Evolutionary conservation across 2,888 invertebrate species (phyloP).

Genomic region (Augochlorella aurata): DNA sequence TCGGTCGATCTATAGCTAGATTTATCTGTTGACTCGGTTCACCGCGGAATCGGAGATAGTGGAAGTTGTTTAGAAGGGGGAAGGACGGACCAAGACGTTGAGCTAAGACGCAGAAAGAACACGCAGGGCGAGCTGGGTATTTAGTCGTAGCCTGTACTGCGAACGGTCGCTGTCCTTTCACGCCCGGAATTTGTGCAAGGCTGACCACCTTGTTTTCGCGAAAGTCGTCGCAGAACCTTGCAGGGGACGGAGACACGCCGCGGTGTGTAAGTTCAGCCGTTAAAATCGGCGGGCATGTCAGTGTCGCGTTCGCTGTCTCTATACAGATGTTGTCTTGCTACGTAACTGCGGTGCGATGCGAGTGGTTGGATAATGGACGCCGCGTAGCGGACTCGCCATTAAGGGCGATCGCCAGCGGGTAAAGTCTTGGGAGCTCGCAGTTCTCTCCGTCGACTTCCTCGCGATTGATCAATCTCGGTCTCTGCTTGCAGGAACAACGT

Average conservation of each 20-base stretch:
- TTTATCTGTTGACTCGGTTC: slow-evolving; percentile 2
- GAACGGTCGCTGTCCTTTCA: slow-evolving; percentile 70
- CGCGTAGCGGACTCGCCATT: slow-evolving; percentile 41
- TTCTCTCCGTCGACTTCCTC: too few relatives aligned
- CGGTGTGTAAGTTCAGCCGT: not conserved
- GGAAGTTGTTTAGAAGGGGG: not conserved
- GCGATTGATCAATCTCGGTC: not conserved
- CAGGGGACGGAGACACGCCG: not conserved
- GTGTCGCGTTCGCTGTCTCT: not conserved
- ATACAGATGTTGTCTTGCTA: slow-evolving; percentile 72
- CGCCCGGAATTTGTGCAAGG: slow-evolving; percentile 69
- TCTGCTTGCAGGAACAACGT: slow-evolving; percentile 92
- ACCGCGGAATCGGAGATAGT: slow-evolving; percentile 26
- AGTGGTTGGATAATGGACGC: slow-evolving; percentile 67
- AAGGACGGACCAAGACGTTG: not conserved
- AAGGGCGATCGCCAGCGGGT: slow-evolving; percentile 45
- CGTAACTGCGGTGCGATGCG: slow-evolving; percentile 72
- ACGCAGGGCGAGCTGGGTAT: not conserved
- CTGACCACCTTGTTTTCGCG: slow-evolving; percentile 57
- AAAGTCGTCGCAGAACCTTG: slow-evolving; percentile 13
- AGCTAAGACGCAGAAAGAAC: not conserved
- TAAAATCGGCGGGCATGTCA: not conserved
- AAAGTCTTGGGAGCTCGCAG: not conserved
- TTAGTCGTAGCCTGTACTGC: slow-evolving; percentile 42
- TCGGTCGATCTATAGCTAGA: too few relatives aligned